Evolutionary conservation across 2,797 vertebrate species (phyloP).

Genomic region (Coregonus suidteri): DNA sequence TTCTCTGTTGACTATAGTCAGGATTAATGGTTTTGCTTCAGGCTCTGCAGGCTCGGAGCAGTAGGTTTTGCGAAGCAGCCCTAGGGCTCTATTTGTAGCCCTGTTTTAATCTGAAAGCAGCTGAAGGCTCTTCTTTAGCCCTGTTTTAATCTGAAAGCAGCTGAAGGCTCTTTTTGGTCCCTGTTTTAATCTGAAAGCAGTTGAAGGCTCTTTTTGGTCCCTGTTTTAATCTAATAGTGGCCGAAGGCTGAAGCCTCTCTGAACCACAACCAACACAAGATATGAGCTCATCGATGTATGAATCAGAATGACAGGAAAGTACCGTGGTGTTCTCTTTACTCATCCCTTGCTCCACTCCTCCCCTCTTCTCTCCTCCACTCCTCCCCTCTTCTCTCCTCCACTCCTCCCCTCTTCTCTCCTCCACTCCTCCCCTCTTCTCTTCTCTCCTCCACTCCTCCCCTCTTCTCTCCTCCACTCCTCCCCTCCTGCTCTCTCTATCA

Average conservation of each 20-base stretch:
- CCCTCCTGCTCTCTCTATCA: constrained; percentile 43
- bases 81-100: constrained; percentile 11
- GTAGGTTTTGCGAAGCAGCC: constrained; percentile 23
- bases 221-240: constrained; percentile 23
- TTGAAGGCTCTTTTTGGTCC: neutral
- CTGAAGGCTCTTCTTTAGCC: neutral
- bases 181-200: constrained; percentile 25
- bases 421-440: no score
- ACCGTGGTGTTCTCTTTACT: constrained; percentile 31
- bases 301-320: constrained; percentile 42
- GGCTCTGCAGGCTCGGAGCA: constrained; percentile 20
- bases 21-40: constrained; percentile 52
- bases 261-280: constrained; percentile 25
- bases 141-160: constrained; percentile 24
- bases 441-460: neutral
- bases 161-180: constrained; percentile 8
- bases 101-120: constrained; percentile 25
- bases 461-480: constrained; percentile 10
- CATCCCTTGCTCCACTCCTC: neutral
- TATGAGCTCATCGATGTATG: constrained; percentile 45
- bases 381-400: constrained; percentile 3
- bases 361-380: constrained; percentile 7
- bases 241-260: neutral
- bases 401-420: neutral
- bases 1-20: constrained; percentile 48